Evolutionary conservation across 30 jellyfish, hydroid and myxozoan species (phyloP), one percentile per base, ranked within the genome.

Genomic region (Catostylus mosaicus): DNA sequence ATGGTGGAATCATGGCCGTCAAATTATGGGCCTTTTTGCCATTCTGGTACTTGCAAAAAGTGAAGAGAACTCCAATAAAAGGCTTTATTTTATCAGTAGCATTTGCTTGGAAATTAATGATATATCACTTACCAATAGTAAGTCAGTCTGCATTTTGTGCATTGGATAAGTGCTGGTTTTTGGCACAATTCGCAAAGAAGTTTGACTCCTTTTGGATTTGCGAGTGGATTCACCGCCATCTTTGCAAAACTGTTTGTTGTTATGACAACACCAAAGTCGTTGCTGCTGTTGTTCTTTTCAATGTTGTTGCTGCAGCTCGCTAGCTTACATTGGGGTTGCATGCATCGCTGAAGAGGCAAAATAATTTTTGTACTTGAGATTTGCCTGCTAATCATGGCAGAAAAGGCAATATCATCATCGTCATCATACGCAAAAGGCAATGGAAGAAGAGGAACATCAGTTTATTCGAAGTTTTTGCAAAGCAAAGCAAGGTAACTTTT

Each of bases 181-280:
- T 87, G 91, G 61, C 98, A 93, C 33, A 93, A 73, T 62, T 93
- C 98, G 52, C 98, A 93, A 73, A 80, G 87, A n/a, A 87, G 84
- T 70, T 93, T 86, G 40, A 93, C 89, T 30, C 96, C 96, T 87
- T 93, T 93, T 12, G 98, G 98, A 82, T 87, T 93, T 46, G 98
- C 98, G 2, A 93, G 83, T 26, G 98, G 96, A 70, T 84, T 85
- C 75, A 86, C 80, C 61, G 96, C 90, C 98, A 90, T 90, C 36
- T 75, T 76, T 36, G 24, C 7, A 20, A 68, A 40, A 18, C 7
- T 35, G 38, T 59, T 59, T 59, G 71, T 59, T 59, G 71, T 59
- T 27, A 59, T 59, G 26, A 59, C 71, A 27, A 59, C 38, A 22
- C 3, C 5, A 3, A 22, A 59, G 19, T 6, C 24, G 71, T 26